phyloP scores from a whole-genome alignment of 2,113 vertebrate species.

The Loxodonta africana region DNA sequence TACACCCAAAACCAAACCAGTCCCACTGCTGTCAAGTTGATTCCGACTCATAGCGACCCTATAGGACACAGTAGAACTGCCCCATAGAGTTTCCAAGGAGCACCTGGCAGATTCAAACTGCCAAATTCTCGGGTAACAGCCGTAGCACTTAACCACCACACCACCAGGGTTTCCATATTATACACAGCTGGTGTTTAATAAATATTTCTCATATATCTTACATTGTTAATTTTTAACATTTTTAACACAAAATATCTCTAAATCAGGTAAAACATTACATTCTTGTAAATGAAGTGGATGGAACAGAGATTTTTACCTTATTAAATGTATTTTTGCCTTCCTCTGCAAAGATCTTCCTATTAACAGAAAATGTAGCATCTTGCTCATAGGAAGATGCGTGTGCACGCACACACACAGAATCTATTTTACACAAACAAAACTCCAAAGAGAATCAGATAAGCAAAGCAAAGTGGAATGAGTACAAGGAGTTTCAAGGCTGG shows the following conservation, averaged over 20 bases:
- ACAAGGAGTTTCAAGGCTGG: too few species aligned
- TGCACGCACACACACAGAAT: background rate
- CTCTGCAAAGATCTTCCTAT: background rate
- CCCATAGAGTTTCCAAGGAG: too few species aligned
- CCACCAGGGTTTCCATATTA: too few species aligned
- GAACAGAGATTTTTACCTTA: background rate
- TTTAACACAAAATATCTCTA: background rate
- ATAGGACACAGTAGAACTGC: too few species aligned
- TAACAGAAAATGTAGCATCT: background rate
- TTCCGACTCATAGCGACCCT: too few species aligned
- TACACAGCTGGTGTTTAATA: background rate
- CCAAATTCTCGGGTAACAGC: too few species aligned
- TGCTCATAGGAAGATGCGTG: background rate
- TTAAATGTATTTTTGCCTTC: background rate
- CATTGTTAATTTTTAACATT: background rate
- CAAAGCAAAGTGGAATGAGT: background rate
- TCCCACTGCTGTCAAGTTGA: too few species aligned
- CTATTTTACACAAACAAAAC: background rate
- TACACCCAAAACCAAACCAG: too few species aligned
- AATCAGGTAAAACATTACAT: background rate
- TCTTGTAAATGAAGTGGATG: background rate
- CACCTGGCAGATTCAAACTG: too few species aligned
- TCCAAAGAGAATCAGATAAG: background rate
- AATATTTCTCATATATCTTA: background rate
- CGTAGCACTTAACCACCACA: too few species aligned